Base-by-base conservation (phyloP, 2,797 vertebrate species). In the Naso thynnoides region DNA sequence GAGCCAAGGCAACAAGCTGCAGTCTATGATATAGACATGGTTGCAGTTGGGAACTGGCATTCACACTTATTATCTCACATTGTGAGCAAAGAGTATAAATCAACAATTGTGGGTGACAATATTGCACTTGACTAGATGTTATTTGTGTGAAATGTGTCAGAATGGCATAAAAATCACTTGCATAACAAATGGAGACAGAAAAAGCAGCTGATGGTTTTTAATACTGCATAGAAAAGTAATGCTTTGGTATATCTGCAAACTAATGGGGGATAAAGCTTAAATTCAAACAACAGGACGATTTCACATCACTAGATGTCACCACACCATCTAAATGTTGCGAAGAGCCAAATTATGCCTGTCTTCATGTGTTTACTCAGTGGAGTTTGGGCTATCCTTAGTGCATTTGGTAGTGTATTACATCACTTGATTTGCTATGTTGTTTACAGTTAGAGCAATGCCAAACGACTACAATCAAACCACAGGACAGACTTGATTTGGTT, bases 401-500 rank as follows among this genome's bases (percentile, higher is more conserved):
- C 45, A 33, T 61, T 58, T 58, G 21, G 33, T 57, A 14, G 23
- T 54, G 9, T 24, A 64, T 65, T 57, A 41, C 68, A 67, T 53
- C 15, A n/a, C 44, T 72, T 87, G 69, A 79, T 88, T 84, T 86
- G 61, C 64, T 62, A 44, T 70, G 73, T 71, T 90, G 86, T 88
- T 81, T 86, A 79, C 79, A 50, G 68, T 54, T 70, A 74, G 41
- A 78, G 73, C 76, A 62, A 83, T 65, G 84, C 69, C 80, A 85
- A 85, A 73, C 39, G 33, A 77, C 61, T 72, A 72, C 81, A 81
- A 81, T 86, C 84, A 89, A 88, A 92, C 88, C 82, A 81, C 78
- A 87, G 73, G 70, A 77, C 57, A 61, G 64, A 58, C 73, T 77
- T 74, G 70, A 86, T 88, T 82, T 83, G 73, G 57, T 78, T 76